Evolutionary conservation across 1,140 invertebrate species (phyloP).

Genomic region (Drosophila santomea): DNA sequence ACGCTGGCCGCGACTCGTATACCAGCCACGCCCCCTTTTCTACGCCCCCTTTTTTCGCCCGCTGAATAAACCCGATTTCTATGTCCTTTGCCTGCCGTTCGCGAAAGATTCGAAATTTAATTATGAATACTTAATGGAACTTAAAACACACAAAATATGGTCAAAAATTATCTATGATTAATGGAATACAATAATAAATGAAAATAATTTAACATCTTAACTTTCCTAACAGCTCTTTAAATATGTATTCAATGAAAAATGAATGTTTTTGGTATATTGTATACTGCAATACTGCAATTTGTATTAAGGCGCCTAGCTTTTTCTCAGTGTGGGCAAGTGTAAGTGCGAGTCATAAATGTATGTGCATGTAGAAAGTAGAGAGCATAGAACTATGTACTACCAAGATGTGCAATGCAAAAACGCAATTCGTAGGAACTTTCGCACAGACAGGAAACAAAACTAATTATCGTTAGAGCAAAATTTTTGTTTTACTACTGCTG

Average conservation of each 20-base stretch:
- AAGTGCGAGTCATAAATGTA: conserved; percentile 49
- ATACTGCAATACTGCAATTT: no score
- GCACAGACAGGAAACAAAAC: conserved; percentile 69
- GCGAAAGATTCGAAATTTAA: neutral
- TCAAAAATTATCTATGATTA: neutral
- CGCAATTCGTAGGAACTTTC: conserved; percentile 51
- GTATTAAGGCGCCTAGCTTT: no score
- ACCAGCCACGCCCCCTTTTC: neutral
- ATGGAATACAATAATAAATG: no score
- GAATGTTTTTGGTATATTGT: no score
- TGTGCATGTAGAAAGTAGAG: neutral
- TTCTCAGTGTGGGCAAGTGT: conserved; percentile 36
- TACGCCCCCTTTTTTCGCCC: neutral
- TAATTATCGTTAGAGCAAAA: conserved; percentile 74
- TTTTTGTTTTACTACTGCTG: conserved; percentile 40
- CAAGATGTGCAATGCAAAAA: conserved; percentile 37
- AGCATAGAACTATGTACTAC: neutral
- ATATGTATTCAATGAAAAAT: no score
- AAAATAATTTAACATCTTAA: no score
- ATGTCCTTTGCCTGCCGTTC: neutral
- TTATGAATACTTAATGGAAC: no score
- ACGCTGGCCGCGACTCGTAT: conserved; percentile 39
- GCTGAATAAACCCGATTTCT: conserved; percentile 14
- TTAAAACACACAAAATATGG: neutral
- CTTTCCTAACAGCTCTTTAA: no score